Evolutionary conservation across 64 coral and sea anemone genomes (phyloP).

Genomic region (Actinia equina): DNA sequence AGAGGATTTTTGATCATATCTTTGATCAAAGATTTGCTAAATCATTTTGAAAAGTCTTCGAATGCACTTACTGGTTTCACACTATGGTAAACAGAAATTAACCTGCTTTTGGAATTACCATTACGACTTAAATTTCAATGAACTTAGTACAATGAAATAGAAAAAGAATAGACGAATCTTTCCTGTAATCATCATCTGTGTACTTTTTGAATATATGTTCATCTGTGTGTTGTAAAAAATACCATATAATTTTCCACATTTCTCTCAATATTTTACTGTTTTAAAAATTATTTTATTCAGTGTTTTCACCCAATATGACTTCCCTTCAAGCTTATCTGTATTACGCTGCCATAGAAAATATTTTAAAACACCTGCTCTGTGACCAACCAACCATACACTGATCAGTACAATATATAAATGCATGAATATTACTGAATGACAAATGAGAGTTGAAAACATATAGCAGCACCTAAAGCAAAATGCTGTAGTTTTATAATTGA

Average conservation of each 20-base stretch:
- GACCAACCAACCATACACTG: not conserved
- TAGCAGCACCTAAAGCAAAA: not conserved
- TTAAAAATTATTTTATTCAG: not conserved
- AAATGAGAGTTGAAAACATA: not conserved
- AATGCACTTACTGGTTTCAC: not conserved
- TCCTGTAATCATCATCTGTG: not conserved
- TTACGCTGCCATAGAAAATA: not conserved
- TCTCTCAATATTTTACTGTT: not conserved
- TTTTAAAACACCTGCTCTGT: not conserved
- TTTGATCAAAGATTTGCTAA: not conserved
- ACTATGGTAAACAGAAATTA: not conserved
- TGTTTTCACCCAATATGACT: not conserved
- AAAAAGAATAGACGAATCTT: not conserved
- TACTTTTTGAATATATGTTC: not conserved
- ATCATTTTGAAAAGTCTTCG: not conserved
- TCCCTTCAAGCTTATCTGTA: constrained; percentile 7
- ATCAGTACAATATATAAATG: not conserved
- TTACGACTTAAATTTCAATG: constrained; percentile 1
- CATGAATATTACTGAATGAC: not conserved
- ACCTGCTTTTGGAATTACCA: constrained; percentile 6
- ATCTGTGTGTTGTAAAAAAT: not conserved
- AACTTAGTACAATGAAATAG: not conserved
- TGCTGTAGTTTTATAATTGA: not conserved
- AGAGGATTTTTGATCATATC: not conserved
- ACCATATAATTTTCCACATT: not conserved